Conservation (phyloP, 2,113 vertebrate genomes). For the Chionis minor region DNA sequence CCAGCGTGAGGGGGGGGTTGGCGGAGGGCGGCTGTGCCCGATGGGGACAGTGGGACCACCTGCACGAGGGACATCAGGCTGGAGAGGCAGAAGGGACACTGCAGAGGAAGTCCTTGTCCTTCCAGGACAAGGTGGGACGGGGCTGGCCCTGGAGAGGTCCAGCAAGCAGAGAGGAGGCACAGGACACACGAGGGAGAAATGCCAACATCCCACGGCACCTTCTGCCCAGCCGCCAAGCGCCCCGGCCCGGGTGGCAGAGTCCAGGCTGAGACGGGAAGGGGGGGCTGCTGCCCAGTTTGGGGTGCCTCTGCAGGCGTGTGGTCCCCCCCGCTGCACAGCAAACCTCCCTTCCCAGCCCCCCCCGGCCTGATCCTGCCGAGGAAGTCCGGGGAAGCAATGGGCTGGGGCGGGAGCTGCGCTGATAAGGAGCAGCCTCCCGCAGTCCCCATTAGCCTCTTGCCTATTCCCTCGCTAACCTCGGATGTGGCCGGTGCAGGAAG, state of each 20-base stretch:
- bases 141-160: not conserved
- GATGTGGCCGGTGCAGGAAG: conserved; percentile 39
- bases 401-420: not conserved
- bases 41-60: accelerated
- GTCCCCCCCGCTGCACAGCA: not conserved
- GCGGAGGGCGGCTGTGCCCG: accelerated
- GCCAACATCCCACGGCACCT: accelerated
- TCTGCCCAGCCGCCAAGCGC: not conserved
- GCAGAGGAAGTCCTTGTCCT: not conserved
- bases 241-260: accelerated
- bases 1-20: not conserved
- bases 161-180: not conserved
- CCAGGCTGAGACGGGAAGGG: accelerated
- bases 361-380: accelerated
- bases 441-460: not conserved
- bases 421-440: not conserved
- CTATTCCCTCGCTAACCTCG: not conserved
- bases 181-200: accelerated
- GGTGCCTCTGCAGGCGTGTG: not conserved
- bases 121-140: not conserved
- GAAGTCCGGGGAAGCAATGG: not conserved
- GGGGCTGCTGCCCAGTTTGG: not conserved
- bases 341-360: not conserved
- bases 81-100: not conserved
- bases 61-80: not conserved